Evolutionary conservation across 2,888 invertebrate species (phyloP), one percentile per base, ranked within the genome.

Genomic region (Agrilus cyanescens): DNA sequence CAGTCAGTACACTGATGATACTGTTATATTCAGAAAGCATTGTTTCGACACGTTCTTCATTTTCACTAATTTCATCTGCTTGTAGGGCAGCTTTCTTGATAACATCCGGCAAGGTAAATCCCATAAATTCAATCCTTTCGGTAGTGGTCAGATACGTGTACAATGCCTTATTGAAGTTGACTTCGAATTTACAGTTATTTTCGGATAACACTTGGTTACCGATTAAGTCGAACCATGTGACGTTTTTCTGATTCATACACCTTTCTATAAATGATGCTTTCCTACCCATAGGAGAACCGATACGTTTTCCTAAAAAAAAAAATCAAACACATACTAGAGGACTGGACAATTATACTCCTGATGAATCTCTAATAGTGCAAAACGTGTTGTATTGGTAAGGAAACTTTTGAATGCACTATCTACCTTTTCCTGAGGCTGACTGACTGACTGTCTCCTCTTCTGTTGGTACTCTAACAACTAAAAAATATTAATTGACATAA

Each of bases 61-160:
- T 82, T 44, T 71, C 72, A 52, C 78, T 77, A 0, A 86, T 58
- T 2, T 77, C 70, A 29, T 75, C 65, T 50, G 77, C 79, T 52
- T 80, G 78, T 59, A 80, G 74, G 1, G 76, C 71, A 0, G 75
- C 68, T 44, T 73, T 71, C 33, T 71, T 66, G 13, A 80, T 57
- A 3, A 67, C 62, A 1, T 67, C 58, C 0, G 77, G 73, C 35
- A 81, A 52, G 29, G 67, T 56, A 48, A 74, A 78, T 2, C 83
- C 82, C 33, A 85, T 60, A 53, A 76, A 75, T 56, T 86, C 85
- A 67, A 88, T 72, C 2, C 85, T 66, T 60, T 84, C 82, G 1
- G 83, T 81, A 60, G 86, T 85, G 15, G 75, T 75, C 51, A 85
- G 76, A 1, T 78, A 66, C 43, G 78, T 74, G 53, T 84, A 84